Evolutionary conservation across 2,888 invertebrate species (phyloP), one percentile per base, ranked within the genome.

Genomic region (Corythucha ciliata): DNA sequence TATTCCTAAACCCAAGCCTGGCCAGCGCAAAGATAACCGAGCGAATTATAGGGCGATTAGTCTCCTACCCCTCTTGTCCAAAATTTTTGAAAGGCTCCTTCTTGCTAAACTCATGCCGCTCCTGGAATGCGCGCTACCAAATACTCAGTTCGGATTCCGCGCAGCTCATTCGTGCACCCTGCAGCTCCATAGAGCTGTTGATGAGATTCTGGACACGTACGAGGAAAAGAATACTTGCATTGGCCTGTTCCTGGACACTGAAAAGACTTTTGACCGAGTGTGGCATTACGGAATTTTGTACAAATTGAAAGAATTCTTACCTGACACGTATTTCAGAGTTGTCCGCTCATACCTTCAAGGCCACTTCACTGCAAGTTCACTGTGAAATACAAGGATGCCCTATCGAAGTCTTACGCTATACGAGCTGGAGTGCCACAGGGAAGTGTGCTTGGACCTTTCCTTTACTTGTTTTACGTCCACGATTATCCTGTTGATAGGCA

Each of bases 161-260:
- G 27, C 25, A 2, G 2, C 27, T 12, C 42, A 42, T 16, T 42
- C 42, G 18, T 42, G 42, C 14, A 8, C 26, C 14, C 42, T 27
- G 8, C 42, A 42, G 29, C 42, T 42, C 10, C 42, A 42, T 20
- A n/a, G 42, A 26, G 42, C 29, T 25, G 27, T 26, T 26, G 42
- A 26, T 12, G 42, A 26, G 20, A 26, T 42, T 8, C 42, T 42
- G 5, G 18, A 24, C 3, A 42, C 27, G 14, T 42, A 26, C 10
- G 42, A 42, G 2, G 26, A 42, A 16, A 42, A 42, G 27, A 42
- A 26, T 26, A 20, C 29, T 3, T 42, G 42, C 42, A 16, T 42
- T 8, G 40, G 40, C 8, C 2, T 42, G 27, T 42, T 42, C 26
- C 18, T 42, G 42, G 42, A 42, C 18, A 42, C 42, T 26, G 42